phyloP scores from a whole-genome alignment of 64 coral and sea anemone genomes.

The Montipora efflorescens region DNA sequence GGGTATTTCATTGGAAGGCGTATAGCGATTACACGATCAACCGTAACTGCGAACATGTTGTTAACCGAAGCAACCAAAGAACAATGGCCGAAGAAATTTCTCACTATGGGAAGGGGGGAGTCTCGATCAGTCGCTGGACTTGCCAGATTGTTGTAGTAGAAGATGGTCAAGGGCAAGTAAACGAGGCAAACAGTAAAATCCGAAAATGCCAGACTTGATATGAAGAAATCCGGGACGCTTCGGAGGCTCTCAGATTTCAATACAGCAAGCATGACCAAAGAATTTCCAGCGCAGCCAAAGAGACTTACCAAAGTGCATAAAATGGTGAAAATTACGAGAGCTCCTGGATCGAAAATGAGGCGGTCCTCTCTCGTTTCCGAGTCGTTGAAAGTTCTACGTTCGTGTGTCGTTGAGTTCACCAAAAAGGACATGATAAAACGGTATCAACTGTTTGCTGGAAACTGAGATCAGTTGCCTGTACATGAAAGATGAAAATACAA shows the following conservation, averaged over 20 bases:
- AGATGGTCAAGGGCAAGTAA: not conserved
- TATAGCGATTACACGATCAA: conserved; percentile 28
- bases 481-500: not conserved
- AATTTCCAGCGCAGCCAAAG: not conserved
- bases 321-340: conserved; percentile 6
- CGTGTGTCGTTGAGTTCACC: not conserved
- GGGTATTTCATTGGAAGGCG: conserved; percentile 2
- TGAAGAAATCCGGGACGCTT: not conserved
- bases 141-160: not conserved
- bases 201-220: conserved; percentile 23
- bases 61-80: not conserved
- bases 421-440: not conserved
- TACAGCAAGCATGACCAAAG: conserved; percentile 11
- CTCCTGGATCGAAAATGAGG: not conserved
- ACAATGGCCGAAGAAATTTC: not conserved
- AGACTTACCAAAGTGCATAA: not conserved
- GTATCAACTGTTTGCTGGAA: not conserved
- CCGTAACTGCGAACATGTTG: conserved; percentile 11
- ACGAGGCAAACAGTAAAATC: conserved; percentile 9
- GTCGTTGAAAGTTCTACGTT: not conserved
- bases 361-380: not conserved
- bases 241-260: conserved; percentile 17
- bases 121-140: not conserved
- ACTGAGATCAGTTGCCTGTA: not conserved
- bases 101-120: not conserved